Evolutionary conservation across 2,797 vertebrate species (phyloP), one percentile per base, ranked within the genome.

Genomic region (Betta splendens): DNA sequence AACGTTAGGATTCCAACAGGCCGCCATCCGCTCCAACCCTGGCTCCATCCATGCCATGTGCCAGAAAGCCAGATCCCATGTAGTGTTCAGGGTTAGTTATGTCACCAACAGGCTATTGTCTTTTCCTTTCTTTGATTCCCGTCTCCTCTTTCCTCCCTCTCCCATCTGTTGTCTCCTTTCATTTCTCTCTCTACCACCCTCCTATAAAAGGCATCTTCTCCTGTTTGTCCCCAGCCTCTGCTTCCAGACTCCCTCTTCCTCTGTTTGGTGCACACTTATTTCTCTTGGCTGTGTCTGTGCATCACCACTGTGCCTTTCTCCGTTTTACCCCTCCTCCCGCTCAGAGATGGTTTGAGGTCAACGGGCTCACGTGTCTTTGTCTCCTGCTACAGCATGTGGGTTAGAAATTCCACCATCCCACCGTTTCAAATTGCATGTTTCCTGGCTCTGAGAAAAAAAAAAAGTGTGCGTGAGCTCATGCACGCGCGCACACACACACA

Each of bases 351-450:
- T 85, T 79, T 87, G 81, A 87, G 87, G 83, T 87, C 85, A 88
- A 69, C 72, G 13, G 49, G 68, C 85, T 88, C 86, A 87, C 84
- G 83, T 86, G 82, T 85, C 81, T 75, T 35, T 36, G 20, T 85
- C 79, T 87, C 80, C 74, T 87, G 85, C 86, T 84, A 55, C 70
- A 80, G 67, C 79, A 83, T 84, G 88, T 84, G 86, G 83, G 81
- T 80, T 83, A 74, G 62, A 87, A 90, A 88, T 88, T 87, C 83
- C 87, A 88, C 76, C 81, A 75, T 85, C 80, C 78, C 72, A 82
- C 67, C 73, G 75, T 89, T 87, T 88, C 89, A 84, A 84, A 87
- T 87, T 85, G 81, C 81, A 89, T 87, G 86, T 85, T 89, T 87
- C 83, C 84, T 83, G 80, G 83, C 82, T 82, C 21, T n/a, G n/a